Base-by-base conservation (phyloP, 2,113 vertebrate species). In the Megaceryle maxima region DNA sequence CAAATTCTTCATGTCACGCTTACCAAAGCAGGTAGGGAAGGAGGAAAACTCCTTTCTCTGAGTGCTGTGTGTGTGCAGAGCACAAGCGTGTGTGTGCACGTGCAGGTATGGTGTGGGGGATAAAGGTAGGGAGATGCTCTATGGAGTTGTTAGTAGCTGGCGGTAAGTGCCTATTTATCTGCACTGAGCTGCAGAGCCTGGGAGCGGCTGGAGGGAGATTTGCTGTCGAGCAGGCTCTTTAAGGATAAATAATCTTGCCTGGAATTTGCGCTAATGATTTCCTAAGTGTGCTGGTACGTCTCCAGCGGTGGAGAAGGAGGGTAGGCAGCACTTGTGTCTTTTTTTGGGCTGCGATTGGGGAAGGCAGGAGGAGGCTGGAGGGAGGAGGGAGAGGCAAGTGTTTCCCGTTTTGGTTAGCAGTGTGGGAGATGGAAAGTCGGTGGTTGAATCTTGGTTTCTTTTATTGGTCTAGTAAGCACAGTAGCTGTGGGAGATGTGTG, bases 401-500 rank as follows among this genome's bases (percentile, higher is more conserved):
- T 91, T 94, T 94, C 81, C 83, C 67, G 4, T 83, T 93, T 97
- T 87, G 70, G 75, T 86, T 81, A 83, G 73, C 0, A 2, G 43
- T 91, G 93, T 92, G 74, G 93, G 94, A 95, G 89, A 91, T n/a
- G 33, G 50, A 50, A 83, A 67, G 75, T 28, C 78, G 82, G 82
- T 60, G 66, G 25, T 37, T 95, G 77, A 94, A 94, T 93, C 55
- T 87, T 72, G 59, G n/a, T 89, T 84, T 84, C 44, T 69, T 91
- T 87, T 89, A 50, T 88, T 88, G 41, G n/a, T 68, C 76, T 83
- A 14, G 17, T 78, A 77, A 70, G 60, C 33, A 53, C 63, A 83
- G 80, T 55, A 87, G 51, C 64, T 92, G n/a, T 37, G 67, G 90
- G 57, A 91, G 66, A 75, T 57, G 16, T 0, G 1, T 59, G 84